These are phyloP conservation scores for Latrodectus hesperus DNA, from an alignment of 2,888 invertebrate species.

Conservation along the genomic window DNA sequence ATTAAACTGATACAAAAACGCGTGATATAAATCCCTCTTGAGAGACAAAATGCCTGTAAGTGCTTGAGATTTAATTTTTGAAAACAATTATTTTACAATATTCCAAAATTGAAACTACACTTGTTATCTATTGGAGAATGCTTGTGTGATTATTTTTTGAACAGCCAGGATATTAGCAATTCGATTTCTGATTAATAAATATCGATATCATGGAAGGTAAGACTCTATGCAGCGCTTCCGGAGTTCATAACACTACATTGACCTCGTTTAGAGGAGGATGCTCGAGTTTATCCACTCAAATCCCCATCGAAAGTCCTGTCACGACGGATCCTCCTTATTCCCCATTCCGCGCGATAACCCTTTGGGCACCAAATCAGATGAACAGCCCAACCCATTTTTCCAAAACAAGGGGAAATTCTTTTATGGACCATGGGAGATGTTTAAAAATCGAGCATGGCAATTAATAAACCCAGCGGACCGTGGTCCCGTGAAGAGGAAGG, in stretches of 20 bases:
- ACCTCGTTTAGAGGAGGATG: constrained; percentile 9
- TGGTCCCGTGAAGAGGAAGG: not conserved
- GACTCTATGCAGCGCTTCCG: not conserved
- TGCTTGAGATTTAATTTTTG: no score
- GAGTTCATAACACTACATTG: constrained; percentile 22
- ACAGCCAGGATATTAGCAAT: no score
- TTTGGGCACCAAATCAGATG: constrained; percentile 24
- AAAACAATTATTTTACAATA: no score
- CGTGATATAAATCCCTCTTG: no score
- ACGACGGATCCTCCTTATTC: constrained; percentile 3
- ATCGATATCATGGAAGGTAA: no score
- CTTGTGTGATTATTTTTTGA: no score
- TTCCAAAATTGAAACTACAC: no score
- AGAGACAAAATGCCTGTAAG: no score
- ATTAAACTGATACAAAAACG: no score
- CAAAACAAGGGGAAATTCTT: not conserved
- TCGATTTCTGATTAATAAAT: no score
- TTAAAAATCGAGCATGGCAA: constrained; percentile 9
- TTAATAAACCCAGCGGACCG: constrained; percentile 22
- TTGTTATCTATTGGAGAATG: no score
- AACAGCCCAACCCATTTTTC: constrained; percentile 5
- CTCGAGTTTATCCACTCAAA: constrained; percentile 15
- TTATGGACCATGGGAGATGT: not conserved
- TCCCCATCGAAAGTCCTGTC: not conserved
- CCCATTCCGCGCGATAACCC: constrained; percentile 11